Evolutionary conservation across 2,797 vertebrate species (phyloP).

Genomic region (Otolemur crassicaudatus): DNA sequence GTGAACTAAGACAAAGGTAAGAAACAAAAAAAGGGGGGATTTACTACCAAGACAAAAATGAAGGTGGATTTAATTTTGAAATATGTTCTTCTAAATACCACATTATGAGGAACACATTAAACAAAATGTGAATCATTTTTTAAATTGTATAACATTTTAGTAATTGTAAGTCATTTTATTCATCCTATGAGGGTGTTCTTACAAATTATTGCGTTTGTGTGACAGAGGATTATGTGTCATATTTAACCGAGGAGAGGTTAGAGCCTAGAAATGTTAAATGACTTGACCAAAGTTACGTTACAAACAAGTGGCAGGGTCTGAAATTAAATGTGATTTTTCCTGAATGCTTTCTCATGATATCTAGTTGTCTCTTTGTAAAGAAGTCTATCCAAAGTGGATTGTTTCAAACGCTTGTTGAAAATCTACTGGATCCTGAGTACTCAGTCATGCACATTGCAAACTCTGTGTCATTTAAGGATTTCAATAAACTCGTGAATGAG

Average conservation of each 20-base stretch:
- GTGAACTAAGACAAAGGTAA: not conserved
- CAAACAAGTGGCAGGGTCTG: not conserved
- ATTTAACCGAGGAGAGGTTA: not conserved
- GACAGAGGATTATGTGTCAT: not conserved
- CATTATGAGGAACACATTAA: not conserved
- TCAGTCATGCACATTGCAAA: not conserved
- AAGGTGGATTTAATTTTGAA: not conserved
- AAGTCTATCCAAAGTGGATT: not conserved
- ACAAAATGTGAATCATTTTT: not conserved
- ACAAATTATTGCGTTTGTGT: not conserved
- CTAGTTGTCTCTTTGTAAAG: not conserved
- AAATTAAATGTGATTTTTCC: not conserved
- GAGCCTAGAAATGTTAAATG: not conserved
- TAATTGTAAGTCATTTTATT: slow-evolving; percentile 6
- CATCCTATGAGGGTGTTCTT: not conserved
- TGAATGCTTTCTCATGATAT: not conserved
- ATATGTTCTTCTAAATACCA: not conserved
- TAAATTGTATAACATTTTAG: not conserved
- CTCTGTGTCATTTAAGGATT: not conserved
- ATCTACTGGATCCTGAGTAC: not conserved
- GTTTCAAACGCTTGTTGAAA: not conserved
- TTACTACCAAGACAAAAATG: not conserved
- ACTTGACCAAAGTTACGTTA: not conserved
- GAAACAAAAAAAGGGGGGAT: not conserved
- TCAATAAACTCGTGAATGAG: not conserved